Base-by-base conservation (phyloP, 2,797 vertebrate genomes). In the Sciaenops ocellatus region DNA sequence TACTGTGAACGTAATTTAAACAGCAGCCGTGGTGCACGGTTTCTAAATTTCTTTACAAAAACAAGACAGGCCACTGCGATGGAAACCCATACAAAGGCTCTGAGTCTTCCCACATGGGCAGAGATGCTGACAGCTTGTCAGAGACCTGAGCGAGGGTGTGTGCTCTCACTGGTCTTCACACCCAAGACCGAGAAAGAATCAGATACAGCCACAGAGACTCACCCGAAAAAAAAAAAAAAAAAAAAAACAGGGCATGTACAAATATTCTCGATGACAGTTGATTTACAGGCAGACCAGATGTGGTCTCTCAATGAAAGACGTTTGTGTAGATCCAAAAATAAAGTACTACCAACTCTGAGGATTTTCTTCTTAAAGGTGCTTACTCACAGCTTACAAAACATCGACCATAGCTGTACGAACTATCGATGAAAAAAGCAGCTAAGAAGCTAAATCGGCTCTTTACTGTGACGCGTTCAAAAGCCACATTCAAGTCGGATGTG, bases 101-200 rank as follows among this genome's bases (percentile, higher is more conserved):
- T 63, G 85, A 90, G 83, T 86, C 72, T 79, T 92, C 87, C 90
- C 93, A 92, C 80, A 87, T 90, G 90, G 83, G 47, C 78, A 47
- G 83, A 87, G 80, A 87, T 1, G 90, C 85, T 94, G 94, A 95
- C 94, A 94, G 89, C 87, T 79, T 65, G 67, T 91, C 91, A 92
- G 71, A 90, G 82, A 85, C 69, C 80, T 50, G 73, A 79, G 79
- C 18, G 44, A 68, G 74, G 76, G 73, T 70, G 64, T 34, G 47
- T 56, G 68, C 76, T 82, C 76, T 84, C 59, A 60, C 73, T 82
- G 76, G 80, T 83, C 74, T 81, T 86, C 83, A 80, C 86, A 80
- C 76, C 65, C 69, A 54, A 83, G 50, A 76, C 79, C 24, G 20
- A 55, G n/a, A 76, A 68, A 71, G 82, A 83, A 87, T 81, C 81